Base-by-base conservation (phyloP, 2,113 vertebrate species). In the Hirundichthys speculiger region DNA sequence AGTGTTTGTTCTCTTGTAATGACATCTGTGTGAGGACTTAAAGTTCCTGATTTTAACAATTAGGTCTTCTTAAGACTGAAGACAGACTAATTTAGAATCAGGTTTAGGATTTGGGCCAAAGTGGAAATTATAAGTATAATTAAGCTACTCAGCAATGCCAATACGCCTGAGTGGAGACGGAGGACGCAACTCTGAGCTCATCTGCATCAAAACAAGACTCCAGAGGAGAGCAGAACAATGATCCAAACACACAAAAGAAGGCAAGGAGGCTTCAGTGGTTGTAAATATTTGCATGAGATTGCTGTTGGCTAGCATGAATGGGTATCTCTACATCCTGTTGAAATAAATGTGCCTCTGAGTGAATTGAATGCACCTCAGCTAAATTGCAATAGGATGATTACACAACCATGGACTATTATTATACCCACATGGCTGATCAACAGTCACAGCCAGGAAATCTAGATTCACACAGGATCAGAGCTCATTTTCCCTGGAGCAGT, bases 101-200 rank as follows among this genome's bases (percentile, higher is more conserved):
- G 30, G 20, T 38, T 13, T n/a, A 21, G 11, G 42, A 50, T 16
- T 7, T 9, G 3, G 38, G 16, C 20, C 20, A 15, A 1, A 15
- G 4, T 5, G 12, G 6, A 20, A 24, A 13, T 7, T 11, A 2
- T 5, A n/a, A n/a, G n/a, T n/a, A 21, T 46, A 6, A 49, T 10
- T 7, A 3, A 41, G 34, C 8, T 1, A 25, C 45, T 46, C 22
- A 47, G 49, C 18, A 5, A 55, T 1, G 14, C 3, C 42, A 18
- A 54, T 24, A 3, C 20, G 13, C 49, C 1, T 34, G 41, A 53
- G 60, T 22, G 57, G 7, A 25, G 43, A 73, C 66, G 77, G 46
- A 68, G 49, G 42, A 63, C 14, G 38, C 18, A 4, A 27, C 47
- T 51, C 6, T 77, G 70, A 70, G 56, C 67, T 54, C 19, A 21